Conservation (phyloP, 2,113 vertebrate species). For the Machaerirhynchus nigripectus region DNA sequence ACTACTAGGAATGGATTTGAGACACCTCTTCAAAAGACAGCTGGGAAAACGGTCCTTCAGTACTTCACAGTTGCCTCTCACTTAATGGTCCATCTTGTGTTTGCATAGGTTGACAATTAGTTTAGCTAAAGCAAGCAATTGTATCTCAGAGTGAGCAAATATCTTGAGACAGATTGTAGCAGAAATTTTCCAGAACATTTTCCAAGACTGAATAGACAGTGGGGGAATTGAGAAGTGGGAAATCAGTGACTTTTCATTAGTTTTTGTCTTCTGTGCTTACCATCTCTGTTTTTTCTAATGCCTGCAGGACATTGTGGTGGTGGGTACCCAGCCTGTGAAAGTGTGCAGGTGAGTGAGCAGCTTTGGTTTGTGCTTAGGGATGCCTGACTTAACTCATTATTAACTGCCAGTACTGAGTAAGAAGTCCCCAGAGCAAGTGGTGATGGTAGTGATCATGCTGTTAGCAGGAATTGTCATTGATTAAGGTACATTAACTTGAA, state of each 20-base stretch:
- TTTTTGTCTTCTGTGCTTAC: not conserved
- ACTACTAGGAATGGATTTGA: not conserved
- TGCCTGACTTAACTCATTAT: not conserved
- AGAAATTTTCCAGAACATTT: not conserved
- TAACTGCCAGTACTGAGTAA: not conserved
- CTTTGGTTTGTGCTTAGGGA: not conserved
- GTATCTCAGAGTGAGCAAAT: not conserved
- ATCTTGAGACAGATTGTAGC: not conserved
- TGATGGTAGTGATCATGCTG: not conserved
- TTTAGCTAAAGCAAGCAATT: not conserved
- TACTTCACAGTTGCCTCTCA: not conserved
- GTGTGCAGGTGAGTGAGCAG: not conserved
- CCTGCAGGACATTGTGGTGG: not conserved
- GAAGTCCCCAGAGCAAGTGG: not conserved
- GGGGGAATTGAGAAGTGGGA: not conserved
- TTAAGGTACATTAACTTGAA: not conserved
- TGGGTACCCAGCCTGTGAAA: not conserved
- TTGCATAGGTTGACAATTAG: not conserved
- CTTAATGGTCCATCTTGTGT: not conserved
- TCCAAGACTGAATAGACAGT: not conserved
- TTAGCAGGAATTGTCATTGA: not conserved
- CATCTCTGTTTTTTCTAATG: not conserved
- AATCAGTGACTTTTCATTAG: not conserved
- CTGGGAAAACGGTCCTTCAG: not conserved
- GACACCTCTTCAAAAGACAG: not conserved